phyloP scores from a whole-genome alignment of 1,140 invertebrate genomes.

The Zaprionus kolodkinae region DNA sequence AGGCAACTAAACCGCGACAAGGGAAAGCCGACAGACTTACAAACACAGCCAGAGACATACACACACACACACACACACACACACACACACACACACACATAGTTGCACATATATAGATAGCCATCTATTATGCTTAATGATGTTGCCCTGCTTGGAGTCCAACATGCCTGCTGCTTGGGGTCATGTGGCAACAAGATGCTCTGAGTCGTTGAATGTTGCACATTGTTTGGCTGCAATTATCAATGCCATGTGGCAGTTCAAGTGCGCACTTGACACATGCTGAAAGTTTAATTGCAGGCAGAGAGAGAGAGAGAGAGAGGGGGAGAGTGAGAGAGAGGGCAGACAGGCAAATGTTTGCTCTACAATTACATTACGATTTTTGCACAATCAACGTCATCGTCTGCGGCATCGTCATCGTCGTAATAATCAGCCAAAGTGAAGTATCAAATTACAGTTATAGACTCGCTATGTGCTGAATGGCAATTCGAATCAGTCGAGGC shows the following conservation, averaged over 20 bases:
- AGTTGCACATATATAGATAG: constrained; percentile 8
- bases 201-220: constrained; percentile 48
- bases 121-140: constrained; percentile 67
- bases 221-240: constrained; percentile 59
- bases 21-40: constrained; percentile 46
- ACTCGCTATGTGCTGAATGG: constrained; percentile 44
- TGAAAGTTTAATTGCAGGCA: constrained; percentile 64
- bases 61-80: constrained; percentile 21
- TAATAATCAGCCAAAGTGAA: constrained; percentile 81
- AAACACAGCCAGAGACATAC: background rate
- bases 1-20: constrained; percentile 77
- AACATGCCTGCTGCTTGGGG: constrained; percentile 3
- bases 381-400: constrained; percentile 79
- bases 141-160: constrained; percentile 42
- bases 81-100: constrained; percentile 8
- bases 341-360: constrained; percentile 48
- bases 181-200: constrained; percentile 24
- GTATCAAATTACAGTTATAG: constrained; percentile 75
- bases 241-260: constrained; percentile 44
- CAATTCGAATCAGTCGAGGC: constrained; percentile 64
- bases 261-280: constrained; percentile 62
- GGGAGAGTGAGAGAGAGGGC: background rate
- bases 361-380: constrained; percentile 82
- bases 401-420: constrained; percentile 52
- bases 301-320: background rate